Evolutionary conservation across 2,888 invertebrate genomes (phyloP), one percentile per base, ranked within the genome.

Genomic region (Sesamia inferens): DNA sequence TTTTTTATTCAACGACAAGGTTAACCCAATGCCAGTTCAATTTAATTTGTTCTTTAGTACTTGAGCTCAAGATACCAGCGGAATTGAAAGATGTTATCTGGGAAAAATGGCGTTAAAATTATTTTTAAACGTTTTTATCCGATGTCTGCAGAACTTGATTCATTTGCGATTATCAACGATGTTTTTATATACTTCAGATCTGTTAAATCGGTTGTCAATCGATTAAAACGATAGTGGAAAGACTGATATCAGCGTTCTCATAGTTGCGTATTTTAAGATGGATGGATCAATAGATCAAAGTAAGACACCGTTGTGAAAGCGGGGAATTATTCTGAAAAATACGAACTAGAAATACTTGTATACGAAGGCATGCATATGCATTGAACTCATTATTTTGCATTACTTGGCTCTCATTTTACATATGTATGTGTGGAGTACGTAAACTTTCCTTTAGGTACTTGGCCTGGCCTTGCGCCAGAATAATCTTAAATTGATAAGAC

Each of bases 1-100:
- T 85, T 84, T 82, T 85, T 74, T 72, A 24, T 84, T 84, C 77
- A 44, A 81, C 83, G 74, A 87, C 87, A 89, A 87, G 85, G 86
- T 85, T 88, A 85, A 67, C 72, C 79, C 78, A 84, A 85, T 84
- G 81, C 79, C 79, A 59, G 79, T 70, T 78, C 75, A 76, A 74
- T 83, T 80, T 83, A 83, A 82, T 85, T 82, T 79, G 67, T 82
- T 82, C 66, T 83, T 81, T 68, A 47, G 47, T 79, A 80, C 68
- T 82, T 79, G 58, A 57, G 68, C 78, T 66, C 79, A 68, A 84
- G 74, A 70, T 76, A 81, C 55, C 77, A 57, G 65, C 80, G 67
- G 66, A 65, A 65, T 74, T 47, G 47, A 69, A n/a, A 73, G 61
- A 79, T 70, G 24, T 8, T 64, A 71, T 81, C 72, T 59, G n/a